Evolutionary conservation across 2,113 vertebrate genomes (phyloP).

Genomic region (Microcebus ravelobensis): DNA sequence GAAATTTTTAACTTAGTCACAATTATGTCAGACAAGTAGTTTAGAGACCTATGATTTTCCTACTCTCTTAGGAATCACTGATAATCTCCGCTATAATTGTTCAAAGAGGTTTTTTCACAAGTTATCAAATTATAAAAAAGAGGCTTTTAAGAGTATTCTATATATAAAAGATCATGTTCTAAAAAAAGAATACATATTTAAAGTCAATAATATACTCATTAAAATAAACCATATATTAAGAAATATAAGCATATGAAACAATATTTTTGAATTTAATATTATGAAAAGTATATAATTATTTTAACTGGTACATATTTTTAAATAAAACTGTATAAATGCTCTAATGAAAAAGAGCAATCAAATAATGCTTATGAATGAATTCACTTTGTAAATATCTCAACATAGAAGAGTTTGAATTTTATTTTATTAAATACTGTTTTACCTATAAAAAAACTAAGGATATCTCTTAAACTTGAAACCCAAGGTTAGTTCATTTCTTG

Average conservation of each 20-base stretch:
- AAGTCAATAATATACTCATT: not conserved
- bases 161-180: not conserved
- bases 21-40: not conserved
- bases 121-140: not conserved
- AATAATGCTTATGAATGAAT: not conserved
- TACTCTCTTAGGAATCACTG: not conserved
- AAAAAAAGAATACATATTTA: not conserved
- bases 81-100: not conserved
- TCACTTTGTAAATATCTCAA: not conserved
- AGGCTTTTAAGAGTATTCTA: not conserved
- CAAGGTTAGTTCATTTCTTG: not conserved
- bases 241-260: not conserved
- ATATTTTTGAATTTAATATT: not conserved
- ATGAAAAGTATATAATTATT: not conserved
- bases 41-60: not conserved
- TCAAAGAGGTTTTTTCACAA: not conserved
- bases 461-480: not conserved
- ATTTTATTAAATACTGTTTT: conserved; percentile 20
- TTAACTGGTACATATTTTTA: not conserved
- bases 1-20: not conserved
- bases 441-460: not conserved
- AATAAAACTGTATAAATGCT: not conserved
- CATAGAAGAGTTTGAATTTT: not conserved
- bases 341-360: not conserved
- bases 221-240: conserved; percentile 1